Conservation (phyloP, 2,888 invertebrate species). For the Agrotis exclamationis region DNA sequence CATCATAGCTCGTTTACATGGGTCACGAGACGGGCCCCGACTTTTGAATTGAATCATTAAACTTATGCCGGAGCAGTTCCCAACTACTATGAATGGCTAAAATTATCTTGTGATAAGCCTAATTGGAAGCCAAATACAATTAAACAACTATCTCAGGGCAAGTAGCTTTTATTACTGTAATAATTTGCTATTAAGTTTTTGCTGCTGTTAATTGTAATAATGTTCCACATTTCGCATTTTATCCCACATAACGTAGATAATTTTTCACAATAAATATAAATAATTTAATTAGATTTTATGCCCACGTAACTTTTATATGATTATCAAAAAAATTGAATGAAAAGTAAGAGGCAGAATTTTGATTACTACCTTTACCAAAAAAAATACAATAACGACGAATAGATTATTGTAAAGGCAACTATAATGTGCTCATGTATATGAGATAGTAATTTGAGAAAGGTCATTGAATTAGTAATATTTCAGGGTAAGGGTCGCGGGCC, state of each 20-base stretch:
- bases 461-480: conserved; percentile 60
- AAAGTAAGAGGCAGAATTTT: conserved; percentile 1
- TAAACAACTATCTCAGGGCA: conserved; percentile 25
- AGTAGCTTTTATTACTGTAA: conserved; percentile 7
- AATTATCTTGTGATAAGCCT: conserved; percentile 57
- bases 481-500: conserved; percentile 56
- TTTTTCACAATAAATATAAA: not conserved
- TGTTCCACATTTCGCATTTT: not conserved
- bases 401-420: conserved; percentile 18
- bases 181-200: not conserved
- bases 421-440: conserved; percentile 19
- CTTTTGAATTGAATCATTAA: conserved; percentile 65
- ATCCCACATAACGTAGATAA: not conserved
- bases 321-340: not conserved
- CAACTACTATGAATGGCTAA: conserved; percentile 62
- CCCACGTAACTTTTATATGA: too few relatives aligned
- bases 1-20: conserved; percentile 56
- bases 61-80: conserved; percentile 50
- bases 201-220: not conserved
- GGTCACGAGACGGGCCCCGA: conserved; percentile 24
- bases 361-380: conserved; percentile 3
- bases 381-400: conserved; percentile 8
- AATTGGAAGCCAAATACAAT: conserved; percentile 51
- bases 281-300: too few relatives aligned
- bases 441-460: conserved; percentile 56